Evolutionary conservation across 2,113 vertebrate species (phyloP), one percentile per base, ranked within the genome.

Genomic region (Cichladusa arquata): DNA sequence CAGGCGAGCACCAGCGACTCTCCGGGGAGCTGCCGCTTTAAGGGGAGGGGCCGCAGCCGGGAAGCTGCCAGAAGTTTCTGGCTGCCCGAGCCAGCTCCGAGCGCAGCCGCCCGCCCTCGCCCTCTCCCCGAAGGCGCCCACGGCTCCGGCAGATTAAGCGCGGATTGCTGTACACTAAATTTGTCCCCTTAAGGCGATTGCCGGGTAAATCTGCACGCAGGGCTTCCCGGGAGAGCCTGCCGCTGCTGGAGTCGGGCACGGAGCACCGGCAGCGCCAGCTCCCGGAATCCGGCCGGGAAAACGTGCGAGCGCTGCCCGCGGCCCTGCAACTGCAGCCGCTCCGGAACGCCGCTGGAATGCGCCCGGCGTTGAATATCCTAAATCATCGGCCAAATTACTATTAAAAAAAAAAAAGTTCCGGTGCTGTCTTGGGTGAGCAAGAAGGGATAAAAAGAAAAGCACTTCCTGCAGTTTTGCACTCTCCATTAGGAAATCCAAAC

Each of bases 11-110:
- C 0, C 70, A 1, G 33, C 19, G 5, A 2, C 3, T 8, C 66
- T 2, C 67, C 3, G 6, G 25, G 53, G 8, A 25, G 28, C 70
- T 54, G 73, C 53, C 57, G 31, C 95, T 96, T 93, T 92, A 93
- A 95, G 85, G 56, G 78, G 93, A 64, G 71, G 90, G 31, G 45
- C 87, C 33, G 20, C 19, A 19, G 60, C 44, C 78, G 60, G 25
- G 88, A 85, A 95, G 54, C 88, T 93, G 96, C 93, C 90, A 96
- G 93, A 95, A 96, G 85, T 92, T 96, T 96, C 95, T 62, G 81
- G 19, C 53, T 15, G 74, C 61, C 73, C 33, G 29, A 58, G 51
- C 18, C 56, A 6, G n/a, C 11, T 4, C 40, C 14, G 40, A 42
- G 45, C 45, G 53, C 57, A 5, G 76, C 56, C 20, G 73, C 50